Evolutionary conservation across 1,140 invertebrate species (phyloP).

Genomic region (Drosophila arizonae): DNA sequence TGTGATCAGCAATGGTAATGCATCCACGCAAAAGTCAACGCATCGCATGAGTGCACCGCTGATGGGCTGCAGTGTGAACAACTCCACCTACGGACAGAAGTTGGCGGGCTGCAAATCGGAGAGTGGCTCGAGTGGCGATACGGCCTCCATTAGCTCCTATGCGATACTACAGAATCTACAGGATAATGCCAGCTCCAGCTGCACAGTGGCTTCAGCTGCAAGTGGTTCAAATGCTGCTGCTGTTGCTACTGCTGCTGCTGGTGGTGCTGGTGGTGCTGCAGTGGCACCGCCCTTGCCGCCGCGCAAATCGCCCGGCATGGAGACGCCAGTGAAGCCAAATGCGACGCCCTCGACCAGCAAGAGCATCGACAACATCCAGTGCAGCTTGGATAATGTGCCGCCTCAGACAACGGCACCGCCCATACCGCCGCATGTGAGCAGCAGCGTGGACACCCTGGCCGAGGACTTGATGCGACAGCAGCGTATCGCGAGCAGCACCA

Average conservation of each 20-base stretch:
- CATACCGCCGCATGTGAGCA: slow-evolving; percentile 76
- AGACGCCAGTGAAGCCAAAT: slow-evolving; percentile 67
- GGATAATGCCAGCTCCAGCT: slow-evolving; percentile 32
- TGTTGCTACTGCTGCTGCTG: neutral
- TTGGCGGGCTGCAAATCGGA: slow-evolving; percentile 51
- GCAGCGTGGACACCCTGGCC: slow-evolving; percentile 64
- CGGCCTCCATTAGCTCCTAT: slow-evolving; percentile 70
- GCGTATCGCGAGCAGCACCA: slow-evolving; percentile 60
- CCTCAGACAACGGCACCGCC: slow-evolving; percentile 81
- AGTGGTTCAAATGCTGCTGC: no score
- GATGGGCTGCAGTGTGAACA: slow-evolving; percentile 64
- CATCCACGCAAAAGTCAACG: slow-evolving; percentile 64
- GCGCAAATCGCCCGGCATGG: slow-evolving; percentile 85
- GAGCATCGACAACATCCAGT: slow-evolving; percentile 73
- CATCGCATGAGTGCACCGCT: slow-evolving; percentile 81
- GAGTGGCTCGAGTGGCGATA: slow-evolving; percentile 52
- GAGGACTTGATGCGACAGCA: slow-evolving; percentile 74
- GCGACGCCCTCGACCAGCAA: slow-evolving; percentile 59
- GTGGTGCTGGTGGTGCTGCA: slow-evolving; percentile 5
- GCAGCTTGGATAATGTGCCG: slow-evolving; percentile 76
- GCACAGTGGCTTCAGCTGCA: neutral
- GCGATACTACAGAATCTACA: slow-evolving; percentile 79
- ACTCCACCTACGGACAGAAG: slow-evolving; percentile 70
- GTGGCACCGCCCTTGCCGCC: slow-evolving; percentile 85
- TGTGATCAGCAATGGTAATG: slow-evolving; percentile 56